These are phyloP conservation scores for Eumeta japonica DNA, from an alignment of 1,140 invertebrate species.

Conservation along the genomic window DNA sequence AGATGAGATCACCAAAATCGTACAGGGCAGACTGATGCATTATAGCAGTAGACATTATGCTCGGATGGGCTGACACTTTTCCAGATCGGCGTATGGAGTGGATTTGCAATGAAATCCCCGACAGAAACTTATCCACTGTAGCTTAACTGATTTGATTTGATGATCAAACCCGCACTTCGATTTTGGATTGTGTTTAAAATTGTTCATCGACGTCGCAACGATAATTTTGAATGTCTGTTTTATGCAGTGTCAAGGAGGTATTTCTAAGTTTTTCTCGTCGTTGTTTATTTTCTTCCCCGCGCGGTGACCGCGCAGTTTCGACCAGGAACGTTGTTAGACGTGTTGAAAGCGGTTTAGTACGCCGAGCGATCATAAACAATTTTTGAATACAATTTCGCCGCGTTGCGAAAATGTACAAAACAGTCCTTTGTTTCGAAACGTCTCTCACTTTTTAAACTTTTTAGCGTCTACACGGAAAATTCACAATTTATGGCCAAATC, in stretches of 20 bases:
- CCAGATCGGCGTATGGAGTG: not conserved
- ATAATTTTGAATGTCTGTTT: too few relatives aligned
- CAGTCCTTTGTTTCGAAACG: constrained; percentile 52
- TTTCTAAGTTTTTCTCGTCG: too few relatives aligned
- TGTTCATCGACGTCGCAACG: constrained; percentile 42
- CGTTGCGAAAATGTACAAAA: constrained; percentile 56
- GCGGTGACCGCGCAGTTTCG: too few relatives aligned
- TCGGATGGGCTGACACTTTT: not conserved
- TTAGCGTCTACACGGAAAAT: constrained; percentile 57
- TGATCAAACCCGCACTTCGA: too few relatives aligned
- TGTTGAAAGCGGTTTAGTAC: too few relatives aligned
- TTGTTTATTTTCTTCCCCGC: too few relatives aligned
- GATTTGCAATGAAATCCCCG: not conserved
- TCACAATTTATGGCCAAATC: constrained; percentile 49
- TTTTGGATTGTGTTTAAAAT: constrained; percentile 31
- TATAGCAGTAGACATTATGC: constrained; percentile 56
- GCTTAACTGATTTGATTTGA: constrained; percentile 18
- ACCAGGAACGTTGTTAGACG: too few relatives aligned
- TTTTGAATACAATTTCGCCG: constrained; percentile 57
- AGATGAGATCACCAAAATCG: constrained; percentile 55
- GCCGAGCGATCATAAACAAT: too few relatives aligned
- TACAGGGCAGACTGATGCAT: constrained; percentile 58
- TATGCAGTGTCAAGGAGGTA: too few relatives aligned
- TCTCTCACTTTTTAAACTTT: constrained; percentile 32
- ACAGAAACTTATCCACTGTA: too few relatives aligned